phyloP scores from a whole-genome alignment of 2,888 invertebrate genomes.

The Tipula helvola region DNA sequence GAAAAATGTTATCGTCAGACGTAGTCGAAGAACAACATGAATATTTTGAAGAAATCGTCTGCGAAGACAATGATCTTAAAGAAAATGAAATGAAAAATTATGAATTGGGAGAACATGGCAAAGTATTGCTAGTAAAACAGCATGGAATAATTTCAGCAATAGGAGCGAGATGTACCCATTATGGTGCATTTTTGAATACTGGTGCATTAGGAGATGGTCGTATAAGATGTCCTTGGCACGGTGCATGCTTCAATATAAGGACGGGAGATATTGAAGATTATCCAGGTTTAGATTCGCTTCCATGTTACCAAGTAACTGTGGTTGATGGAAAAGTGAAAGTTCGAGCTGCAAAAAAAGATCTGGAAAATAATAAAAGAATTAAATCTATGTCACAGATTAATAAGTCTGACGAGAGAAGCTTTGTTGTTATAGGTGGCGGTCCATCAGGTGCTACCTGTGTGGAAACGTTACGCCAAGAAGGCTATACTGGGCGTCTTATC shows the following conservation, averaged over 20 bases:
- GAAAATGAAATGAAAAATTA: constrained; percentile 75
- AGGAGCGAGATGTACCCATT: constrained; percentile 90
- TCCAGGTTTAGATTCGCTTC: constrained; percentile 87
- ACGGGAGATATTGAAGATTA: constrained; percentile 97
- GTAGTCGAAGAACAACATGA: constrained; percentile 28
- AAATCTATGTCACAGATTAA: constrained; percentile 46
- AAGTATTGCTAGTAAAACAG: constrained; percentile 75
- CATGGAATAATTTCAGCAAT: constrained; percentile 70
- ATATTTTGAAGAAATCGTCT: constrained; percentile 61
- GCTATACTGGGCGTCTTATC: constrained; percentile 68
- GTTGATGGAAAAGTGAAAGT: constrained; percentile 60
- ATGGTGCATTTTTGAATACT: constrained; percentile 74
- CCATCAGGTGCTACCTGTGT: constrained; percentile 79
- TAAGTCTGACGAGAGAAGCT: constrained; percentile 39
- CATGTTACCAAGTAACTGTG: constrained; percentile 67
- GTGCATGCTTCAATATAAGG: constrained; percentile 81
- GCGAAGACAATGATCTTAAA: constrained; percentile 53
- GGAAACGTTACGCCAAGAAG: constrained; percentile 83
- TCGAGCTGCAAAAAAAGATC: constrained; percentile 40
- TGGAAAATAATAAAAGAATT: constrained; percentile 46
- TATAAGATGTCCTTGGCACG: constrained; percentile 92
- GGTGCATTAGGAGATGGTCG: constrained; percentile 75
- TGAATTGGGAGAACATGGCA: constrained; percentile 56
- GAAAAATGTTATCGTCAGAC: neutral
- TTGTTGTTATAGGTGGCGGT: constrained; percentile 78